A percentile compares a stretch with the other conserved stretches of the same genome.
These are phyloP conservation scores for Toxotes chatareus DNA, from an alignment of 2,113 vertebrate species.

Conservation along the genomic window DNA sequence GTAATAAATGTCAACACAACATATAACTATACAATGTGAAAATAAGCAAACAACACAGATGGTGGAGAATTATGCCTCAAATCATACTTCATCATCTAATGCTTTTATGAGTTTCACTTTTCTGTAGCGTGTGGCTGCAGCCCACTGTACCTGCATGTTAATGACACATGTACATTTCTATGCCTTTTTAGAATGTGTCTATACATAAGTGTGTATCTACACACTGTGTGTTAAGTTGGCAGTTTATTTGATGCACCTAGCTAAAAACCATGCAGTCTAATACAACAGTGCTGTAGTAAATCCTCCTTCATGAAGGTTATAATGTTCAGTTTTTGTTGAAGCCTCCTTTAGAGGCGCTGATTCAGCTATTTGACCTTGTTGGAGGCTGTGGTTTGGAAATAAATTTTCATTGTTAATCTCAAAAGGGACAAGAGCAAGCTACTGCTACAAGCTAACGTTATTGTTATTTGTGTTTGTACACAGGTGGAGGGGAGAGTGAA, in stretches of 20 bases:
- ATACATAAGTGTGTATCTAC: no score
- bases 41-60: slow-evolving; percentile 25
- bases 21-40: slow-evolving; percentile 23
- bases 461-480: no score
- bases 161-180: neutral
- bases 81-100: no score
- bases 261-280: no score
- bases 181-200: no score
- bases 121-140: neutral
- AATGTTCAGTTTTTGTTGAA: neutral
- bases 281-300: neutral
- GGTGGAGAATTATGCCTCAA: slow-evolving; percentile 21
- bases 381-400: no score
- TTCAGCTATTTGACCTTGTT: neutral
- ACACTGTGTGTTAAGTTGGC: neutral
- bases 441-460: no score
- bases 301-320: no score
- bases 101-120: neutral
- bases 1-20: slow-evolving; percentile 35
- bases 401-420: no score
- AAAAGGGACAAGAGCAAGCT: no score
- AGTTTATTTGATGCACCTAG: neutral
- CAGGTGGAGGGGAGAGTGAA: no score
- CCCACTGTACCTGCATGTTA: neutral
- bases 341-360: neutral